Base-by-base conservation (phyloP, 2,113 vertebrate genomes). In the Pseudopipra pipra region DNA sequence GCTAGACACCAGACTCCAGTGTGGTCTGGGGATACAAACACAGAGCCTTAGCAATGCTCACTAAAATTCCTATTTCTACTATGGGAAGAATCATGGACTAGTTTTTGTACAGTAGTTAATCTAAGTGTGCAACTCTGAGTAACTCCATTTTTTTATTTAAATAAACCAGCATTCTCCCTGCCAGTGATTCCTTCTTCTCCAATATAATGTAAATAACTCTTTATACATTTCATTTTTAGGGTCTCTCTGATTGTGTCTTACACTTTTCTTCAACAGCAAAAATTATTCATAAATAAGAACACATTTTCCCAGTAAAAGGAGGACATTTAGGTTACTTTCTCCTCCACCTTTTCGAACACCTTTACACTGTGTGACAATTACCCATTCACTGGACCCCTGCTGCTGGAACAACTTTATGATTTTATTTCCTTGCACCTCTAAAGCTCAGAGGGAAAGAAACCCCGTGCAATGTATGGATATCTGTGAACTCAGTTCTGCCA, bases 251-350 rank as follows among this genome's bases (percentile, higher is more conserved):
- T 56, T 87, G 43, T 72, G 67, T 78, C 91, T 91, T 91, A 88
- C 19, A 25, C 25, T 77, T 87, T 39, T 39, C 59, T 86, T 67
- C 77, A 67, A 70, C 55, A 85, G 56, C 1, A 14, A 67, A 92
- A 97, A 77, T 73, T 75, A 82, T 78, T 95, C 82, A 85, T 68
- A 95, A 96, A 93, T 85, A 95, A 90, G 54, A 90, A 93, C 76
- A 66, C 25, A 85, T 92, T 94, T 87, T 72, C n/a, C 24, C 58
- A 80, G 79, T 47, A 82, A 82, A 94, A 80, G 58, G n/a, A 88
- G 33, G 25, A 89, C 65, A 85, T 87, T 87, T 78, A 73, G 37
- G 82, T 93, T 81, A 65, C 78, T 88, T 92, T 70, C 89, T 41
- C 47, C 47, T 76, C 31, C 30, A 47, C 52, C 62, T 72, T 91